Base-by-base conservation (phyloP, 2,888 invertebrate species). In the Limnephilus rhombicus region DNA sequence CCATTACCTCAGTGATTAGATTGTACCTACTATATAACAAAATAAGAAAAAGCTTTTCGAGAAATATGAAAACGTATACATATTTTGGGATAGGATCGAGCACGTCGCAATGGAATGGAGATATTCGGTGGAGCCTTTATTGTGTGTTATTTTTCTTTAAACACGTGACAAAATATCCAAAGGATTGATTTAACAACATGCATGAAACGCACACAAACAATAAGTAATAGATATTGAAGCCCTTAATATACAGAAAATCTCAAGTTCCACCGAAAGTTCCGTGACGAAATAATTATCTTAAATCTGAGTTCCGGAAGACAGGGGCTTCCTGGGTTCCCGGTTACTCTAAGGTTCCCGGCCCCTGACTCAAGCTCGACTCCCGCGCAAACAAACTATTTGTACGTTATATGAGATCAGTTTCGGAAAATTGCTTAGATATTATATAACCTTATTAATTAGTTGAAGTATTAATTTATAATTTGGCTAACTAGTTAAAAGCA, bases 401-500 rank as follows among this genome's bases (percentile, higher is more conserved):
- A 91, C 87, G 92, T 53, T 87, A 92, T 68, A 92, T 92, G 92
- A 92, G 91, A 92, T 92, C 93, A 92, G 86, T 89, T 91, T 92
- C 85, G 87, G 91, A 91, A 91, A 92, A 87, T 90, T 87, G 90
- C 91, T 90, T 90, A 88, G 87, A 92, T 45, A 91, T 88, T 80
- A 90, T 86, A 68, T 92, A 91, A 91, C 83, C 85, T 93, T 91
- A 92, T 45, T 85, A 85, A 89, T 85, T 80, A 89, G 68, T 89
- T 85, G 86, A 91, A 85, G 81, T 91, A 92, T 92, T 87, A 81
- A 93, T 93, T 93, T 91, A 91, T 93, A 93, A 94, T 94, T 94
- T 94, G 94, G 94, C 93, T 94, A 94, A 92, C 94, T 94, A 94
- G 93, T 93, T 92, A 91, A 93, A 93, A 93, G 93, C 93, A 93